Conservation (phyloP, 2,797 vertebrate species). For the Danio albolineatus region DNA sequence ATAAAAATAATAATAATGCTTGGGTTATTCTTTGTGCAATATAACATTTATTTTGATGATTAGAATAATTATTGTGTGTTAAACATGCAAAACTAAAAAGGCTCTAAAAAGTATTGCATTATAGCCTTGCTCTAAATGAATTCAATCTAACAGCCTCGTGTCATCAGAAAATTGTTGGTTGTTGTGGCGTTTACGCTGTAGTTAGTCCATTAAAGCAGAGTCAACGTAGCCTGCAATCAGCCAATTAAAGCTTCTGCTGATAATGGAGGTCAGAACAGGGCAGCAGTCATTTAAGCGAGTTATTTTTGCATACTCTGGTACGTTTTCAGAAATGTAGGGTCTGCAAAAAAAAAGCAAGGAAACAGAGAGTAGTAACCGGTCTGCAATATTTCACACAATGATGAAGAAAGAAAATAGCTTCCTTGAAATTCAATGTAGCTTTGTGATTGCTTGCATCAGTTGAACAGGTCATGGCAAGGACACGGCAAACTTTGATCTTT, state of each 20-base stretch:
- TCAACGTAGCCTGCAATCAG: background rate
- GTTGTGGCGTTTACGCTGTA: background rate
- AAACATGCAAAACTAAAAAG: too few relatives aligned
- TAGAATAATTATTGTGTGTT: too few relatives aligned
- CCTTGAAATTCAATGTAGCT: slow-evolving; percentile 31
- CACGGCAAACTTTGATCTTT: background rate
- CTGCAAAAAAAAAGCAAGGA: too few relatives aligned
- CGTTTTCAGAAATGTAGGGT: background rate
- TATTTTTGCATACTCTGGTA: background rate
- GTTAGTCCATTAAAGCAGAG: background rate
- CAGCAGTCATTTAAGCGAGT: too few relatives aligned
- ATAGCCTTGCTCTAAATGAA: too few relatives aligned
- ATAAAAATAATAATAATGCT: too few relatives aligned
- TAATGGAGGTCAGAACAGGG: background rate
- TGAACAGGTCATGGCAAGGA: background rate
- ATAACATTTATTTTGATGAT: too few relatives aligned
- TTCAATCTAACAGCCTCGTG: background rate
- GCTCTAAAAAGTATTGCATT: too few relatives aligned
- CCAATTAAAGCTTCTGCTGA: background rate
- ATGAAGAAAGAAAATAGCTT: slow-evolving; percentile 2
- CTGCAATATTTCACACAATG: background rate
- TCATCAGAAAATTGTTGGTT: background rate
- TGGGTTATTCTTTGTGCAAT: too few relatives aligned
- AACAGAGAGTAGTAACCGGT: background rate
- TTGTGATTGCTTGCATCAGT: background rate